Conservation (phyloP, 2,113 vertebrate genomes). For the Centropristis striata region DNA sequence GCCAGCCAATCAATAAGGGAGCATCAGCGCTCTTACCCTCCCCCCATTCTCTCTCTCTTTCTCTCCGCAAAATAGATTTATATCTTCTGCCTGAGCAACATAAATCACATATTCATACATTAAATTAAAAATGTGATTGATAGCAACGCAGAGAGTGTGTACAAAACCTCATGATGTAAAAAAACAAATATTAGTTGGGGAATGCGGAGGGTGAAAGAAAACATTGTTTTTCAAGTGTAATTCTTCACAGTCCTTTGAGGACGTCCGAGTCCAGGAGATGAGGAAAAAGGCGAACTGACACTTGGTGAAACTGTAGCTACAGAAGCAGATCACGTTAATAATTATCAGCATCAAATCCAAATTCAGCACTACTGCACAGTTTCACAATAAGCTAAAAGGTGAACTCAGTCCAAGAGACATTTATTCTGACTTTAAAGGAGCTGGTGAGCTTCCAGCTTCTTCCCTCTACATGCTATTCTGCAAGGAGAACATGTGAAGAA, state of each 20-base stretch:
- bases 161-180: constrained; percentile 67
- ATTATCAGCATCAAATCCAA: constrained; percentile 11
- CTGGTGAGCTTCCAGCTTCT: constrained; percentile 35
- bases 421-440: constrained; percentile 37
- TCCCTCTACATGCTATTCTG: constrained; percentile 38
- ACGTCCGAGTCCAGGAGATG: constrained; percentile 29
- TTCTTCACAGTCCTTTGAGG: constrained; percentile 55
- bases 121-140: constrained; percentile 88
- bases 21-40: constrained; percentile 80
- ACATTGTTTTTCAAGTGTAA: constrained; percentile 50
- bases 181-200: constrained; percentile 75
- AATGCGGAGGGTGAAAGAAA: constrained; percentile 64
- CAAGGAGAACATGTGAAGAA: constrained; percentile 53
- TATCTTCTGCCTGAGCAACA: constrained; percentile 78
- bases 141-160: constrained; percentile 72
- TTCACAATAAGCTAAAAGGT: background rate
- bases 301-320: background rate
- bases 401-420: constrained; percentile 5
- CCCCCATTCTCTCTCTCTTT: background rate
- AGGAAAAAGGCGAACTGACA: constrained; percentile 34
- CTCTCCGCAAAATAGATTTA: constrained; percentile 84
- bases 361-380: constrained; percentile 1
- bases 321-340: constrained; percentile 47
- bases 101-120: constrained; percentile 89
- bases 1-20: constrained; percentile 86